These are phyloP conservation scores for Punctoribates punctum DNA, from an alignment of 2,888 invertebrate genomes.

Conservation along the genomic window DNA sequence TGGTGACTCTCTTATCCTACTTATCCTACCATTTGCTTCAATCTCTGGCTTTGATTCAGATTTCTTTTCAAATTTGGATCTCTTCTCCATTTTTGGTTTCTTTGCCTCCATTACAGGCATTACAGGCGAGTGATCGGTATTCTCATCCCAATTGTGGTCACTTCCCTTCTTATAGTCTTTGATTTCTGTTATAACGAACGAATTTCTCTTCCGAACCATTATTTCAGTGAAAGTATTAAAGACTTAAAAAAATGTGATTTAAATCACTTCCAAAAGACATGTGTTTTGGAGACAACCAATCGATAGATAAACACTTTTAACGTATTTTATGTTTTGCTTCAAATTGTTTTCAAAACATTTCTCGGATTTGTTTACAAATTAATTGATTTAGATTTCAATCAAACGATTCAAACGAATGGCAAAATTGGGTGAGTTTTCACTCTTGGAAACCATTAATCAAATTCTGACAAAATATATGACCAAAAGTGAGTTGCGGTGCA, in stretches of 20 bases:
- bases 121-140: no score
- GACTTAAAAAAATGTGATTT: not conserved
- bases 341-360: not conserved
- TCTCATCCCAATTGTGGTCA: not conserved
- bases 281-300: not conserved
- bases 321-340: not conserved
- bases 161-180: not conserved
- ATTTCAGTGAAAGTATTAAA: not conserved
- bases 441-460: not conserved
- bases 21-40: no score
- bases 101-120: no score
- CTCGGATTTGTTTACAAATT: constrained; percentile 1
- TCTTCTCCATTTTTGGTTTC: no score
- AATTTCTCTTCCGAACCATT: not conserved
- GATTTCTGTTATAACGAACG: not conserved
- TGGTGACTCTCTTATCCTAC: not conserved
- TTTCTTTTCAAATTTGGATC: no score
- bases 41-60: no score
- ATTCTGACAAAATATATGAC: not conserved
- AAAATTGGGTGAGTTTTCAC: constrained; percentile 27
- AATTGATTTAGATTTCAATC: not conserved
- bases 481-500: constrained; percentile 1
- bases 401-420: constrained; percentile 6
- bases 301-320: not conserved
- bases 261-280: not conserved